Evolutionary conservation across 2,888 invertebrate genomes (phyloP).

Genomic region (Ectemnius cavifrons): DNA sequence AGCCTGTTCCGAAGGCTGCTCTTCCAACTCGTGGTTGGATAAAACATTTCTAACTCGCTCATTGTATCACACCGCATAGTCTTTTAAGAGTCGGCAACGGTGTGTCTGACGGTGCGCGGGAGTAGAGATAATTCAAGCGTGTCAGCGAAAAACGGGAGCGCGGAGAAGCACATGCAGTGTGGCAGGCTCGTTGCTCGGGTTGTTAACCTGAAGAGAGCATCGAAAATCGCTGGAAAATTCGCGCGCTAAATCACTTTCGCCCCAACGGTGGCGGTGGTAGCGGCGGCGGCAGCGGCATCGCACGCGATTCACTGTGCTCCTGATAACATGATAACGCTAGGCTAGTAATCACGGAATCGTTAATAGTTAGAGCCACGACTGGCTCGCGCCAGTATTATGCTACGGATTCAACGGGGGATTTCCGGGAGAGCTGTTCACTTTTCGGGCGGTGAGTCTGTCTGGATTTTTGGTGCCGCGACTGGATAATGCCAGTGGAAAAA

Average conservation of each 20-base stretch:
- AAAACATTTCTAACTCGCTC: too few species aligned
- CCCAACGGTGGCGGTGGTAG: constrained; percentile 1
- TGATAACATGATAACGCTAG: constrained; percentile 32
- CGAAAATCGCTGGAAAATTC: constrained; percentile 49
- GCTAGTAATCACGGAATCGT: constrained; percentile 38
- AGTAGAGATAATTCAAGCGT: constrained; percentile 12
- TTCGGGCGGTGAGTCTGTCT: neutral
- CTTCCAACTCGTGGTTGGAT: neutral
- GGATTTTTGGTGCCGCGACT: neutral
- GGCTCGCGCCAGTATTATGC: constrained; percentile 28
- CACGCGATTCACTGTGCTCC: constrained; percentile 26
- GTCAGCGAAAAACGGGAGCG: constrained; percentile 20
- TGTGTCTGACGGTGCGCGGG: neutral
- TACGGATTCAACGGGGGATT: constrained; percentile 34
- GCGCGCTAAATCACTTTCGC: constrained; percentile 46
- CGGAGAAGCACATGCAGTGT: neutral
- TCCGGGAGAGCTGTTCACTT: constrained; percentile 16
- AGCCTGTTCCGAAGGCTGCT: constrained; percentile 16
- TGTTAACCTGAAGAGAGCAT: constrained; percentile 41
- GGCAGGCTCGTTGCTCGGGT: constrained; percentile 14
- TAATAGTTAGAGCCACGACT: constrained; percentile 21
- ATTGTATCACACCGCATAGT: too few species aligned
- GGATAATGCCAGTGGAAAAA: neutral
- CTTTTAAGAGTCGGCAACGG: too few species aligned
- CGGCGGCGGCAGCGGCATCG: constrained; percentile 19